Evolutionary conservation across 2,113 vertebrate species (phyloP).

Genomic region (Myrmecobius fasciatus): DNA sequence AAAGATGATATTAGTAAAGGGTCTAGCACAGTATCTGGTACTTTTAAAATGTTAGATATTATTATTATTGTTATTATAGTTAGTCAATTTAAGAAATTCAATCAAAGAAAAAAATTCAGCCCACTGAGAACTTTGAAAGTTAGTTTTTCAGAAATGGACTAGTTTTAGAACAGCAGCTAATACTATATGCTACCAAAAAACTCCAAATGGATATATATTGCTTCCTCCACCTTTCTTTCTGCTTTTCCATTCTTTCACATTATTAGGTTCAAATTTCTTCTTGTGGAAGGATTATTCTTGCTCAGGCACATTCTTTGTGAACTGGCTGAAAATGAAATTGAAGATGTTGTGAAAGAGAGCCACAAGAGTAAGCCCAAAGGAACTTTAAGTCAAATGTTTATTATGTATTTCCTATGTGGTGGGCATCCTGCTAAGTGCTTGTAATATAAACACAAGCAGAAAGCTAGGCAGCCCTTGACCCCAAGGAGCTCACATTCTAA

Average conservation of each 20-base stretch:
- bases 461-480: background rate
- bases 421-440: background rate
- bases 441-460: background rate
- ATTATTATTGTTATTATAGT: background rate
- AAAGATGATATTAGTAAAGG: background rate
- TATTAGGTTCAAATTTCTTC: background rate
- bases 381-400: background rate
- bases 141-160: slow-evolving; percentile 21
- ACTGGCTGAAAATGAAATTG: slow-evolving; percentile 5
- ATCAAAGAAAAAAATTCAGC: slow-evolving; percentile 23
- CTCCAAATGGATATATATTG: background rate
- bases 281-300: background rate
- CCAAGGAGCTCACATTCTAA: background rate
- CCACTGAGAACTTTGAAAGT: background rate
- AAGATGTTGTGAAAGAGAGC: background rate
- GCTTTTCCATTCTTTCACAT: background rate
- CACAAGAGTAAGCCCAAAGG: background rate
- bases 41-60: background rate
- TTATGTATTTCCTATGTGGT: background rate
- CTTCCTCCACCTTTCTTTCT: background rate
- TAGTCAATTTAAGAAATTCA: background rate
- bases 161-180: background rate
- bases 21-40: background rate
- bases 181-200: background rate
- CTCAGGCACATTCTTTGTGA: background rate